Base-by-base conservation (phyloP, 2,113 vertebrate species). In the Silurus meridionalis region DNA sequence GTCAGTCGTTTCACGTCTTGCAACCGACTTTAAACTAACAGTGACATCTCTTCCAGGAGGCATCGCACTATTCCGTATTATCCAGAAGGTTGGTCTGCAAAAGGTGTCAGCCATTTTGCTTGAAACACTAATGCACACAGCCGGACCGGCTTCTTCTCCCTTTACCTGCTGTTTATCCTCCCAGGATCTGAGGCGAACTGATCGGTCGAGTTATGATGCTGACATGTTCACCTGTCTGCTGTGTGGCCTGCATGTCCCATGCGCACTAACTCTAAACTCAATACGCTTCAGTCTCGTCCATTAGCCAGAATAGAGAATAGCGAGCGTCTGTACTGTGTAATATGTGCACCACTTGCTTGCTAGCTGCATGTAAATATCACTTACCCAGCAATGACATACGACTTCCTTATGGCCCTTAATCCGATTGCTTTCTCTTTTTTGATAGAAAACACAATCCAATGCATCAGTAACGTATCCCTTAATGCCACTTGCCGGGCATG, bases 311-410 rank as follows among this genome's bases (percentile, higher is more conserved):
- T 4, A 52, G 13, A 75, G 15, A 11, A 5, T 8, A 66, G 3
- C 21, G 21, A 23, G 23, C 21, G 53, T 60, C 21, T 28, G 7
- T 46, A 0, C 13, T 23, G 15, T 5, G 14, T 5, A n/a, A 4
- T 37, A 66, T 61, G 28, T 78, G n/a, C n/a, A 67, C 10, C 37
- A 4, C n/a, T 67, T 5, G n/a, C 64, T 28, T 25, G 10, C 63
- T 25, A 28, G 66, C 81, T 28, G 25, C 66, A 67, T 11, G 66
- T 46, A 69, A 46, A 46, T 8, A 37, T 46, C 17, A 94, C 94
- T 95, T 93, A 95, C 94, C 94, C 67, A 94, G 92, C 93, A 95
- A 95, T 94, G 90, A 92, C 94, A 94, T 92, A 92, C 88, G 92
- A 94, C 92, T 94, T 94, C 92, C 83, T 15, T 69, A 69, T 69